phyloP scores from a whole-genome alignment of 2,797 vertebrate genomes.

The Pantherophis vulpinus region DNA sequence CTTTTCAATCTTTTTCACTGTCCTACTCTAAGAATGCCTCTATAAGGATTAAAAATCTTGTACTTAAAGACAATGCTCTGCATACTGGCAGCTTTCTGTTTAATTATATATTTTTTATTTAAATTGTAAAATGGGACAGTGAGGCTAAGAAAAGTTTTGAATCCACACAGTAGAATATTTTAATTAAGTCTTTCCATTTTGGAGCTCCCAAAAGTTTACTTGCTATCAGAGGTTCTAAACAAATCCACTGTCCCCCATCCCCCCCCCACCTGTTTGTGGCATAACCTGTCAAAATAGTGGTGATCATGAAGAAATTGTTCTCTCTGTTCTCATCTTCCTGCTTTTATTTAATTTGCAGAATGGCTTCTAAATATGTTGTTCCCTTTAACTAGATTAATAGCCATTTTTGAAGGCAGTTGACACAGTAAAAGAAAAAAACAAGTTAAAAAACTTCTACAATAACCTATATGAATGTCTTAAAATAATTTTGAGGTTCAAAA shows the following conservation, averaged over 20 bases:
- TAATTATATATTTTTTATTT: not conserved
- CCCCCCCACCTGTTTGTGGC: not conserved
- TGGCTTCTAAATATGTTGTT: no score
- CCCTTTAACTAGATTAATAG: not conserved
- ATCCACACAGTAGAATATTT: not conserved
- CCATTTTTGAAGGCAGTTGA: no score
- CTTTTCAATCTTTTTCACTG: not conserved
- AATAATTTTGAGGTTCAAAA: not conserved
- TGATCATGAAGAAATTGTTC: not conserved
- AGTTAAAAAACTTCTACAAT: not conserved
- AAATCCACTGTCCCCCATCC: no score
- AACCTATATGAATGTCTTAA: not conserved
- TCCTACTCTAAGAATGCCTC: not conserved
- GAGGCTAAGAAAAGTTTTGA: not conserved
- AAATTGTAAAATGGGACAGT: not conserved
- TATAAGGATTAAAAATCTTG: not conserved
- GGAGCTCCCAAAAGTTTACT: not conserved
- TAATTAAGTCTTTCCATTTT: not conserved
- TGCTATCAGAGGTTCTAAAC: not conserved
- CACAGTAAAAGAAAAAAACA: not conserved
- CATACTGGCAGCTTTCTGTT: not conserved
- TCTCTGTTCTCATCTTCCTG: not conserved
- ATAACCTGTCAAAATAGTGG: not conserved
- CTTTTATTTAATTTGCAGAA: no score
- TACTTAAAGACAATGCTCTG: not conserved